These are phyloP conservation scores for Xylota sylvarum DNA, from an alignment of 2,888 invertebrate genomes.

Conservation along the genomic window DNA sequence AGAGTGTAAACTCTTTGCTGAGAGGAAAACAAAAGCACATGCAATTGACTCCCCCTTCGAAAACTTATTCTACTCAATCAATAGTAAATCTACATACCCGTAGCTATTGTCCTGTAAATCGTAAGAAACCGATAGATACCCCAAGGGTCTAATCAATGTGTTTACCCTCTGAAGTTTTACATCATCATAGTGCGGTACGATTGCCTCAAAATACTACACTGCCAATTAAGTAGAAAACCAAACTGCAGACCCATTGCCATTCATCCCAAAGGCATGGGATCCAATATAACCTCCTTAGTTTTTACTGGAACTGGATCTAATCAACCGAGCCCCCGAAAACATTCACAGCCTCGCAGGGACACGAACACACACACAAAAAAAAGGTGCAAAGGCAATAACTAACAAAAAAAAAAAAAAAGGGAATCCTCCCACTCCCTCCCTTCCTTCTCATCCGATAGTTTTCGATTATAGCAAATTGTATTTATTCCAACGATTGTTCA, in stretches of 20 bases:
- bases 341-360: conserved; percentile 56
- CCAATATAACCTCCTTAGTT: conserved; percentile 54
- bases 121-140: conserved; percentile 31
- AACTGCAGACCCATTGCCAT: conserved; percentile 43
- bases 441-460: conserved; percentile 47
- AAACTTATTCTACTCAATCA: neutral
- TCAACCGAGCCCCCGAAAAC: conserved; percentile 73
- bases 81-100: neutral
- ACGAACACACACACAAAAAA: conserved; percentile 11
- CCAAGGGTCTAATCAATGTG: conserved; percentile 52
- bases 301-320: conserved; percentile 69
- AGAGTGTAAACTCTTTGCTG: neutral
- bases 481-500: conserved; percentile 76
- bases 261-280: conserved; percentile 17
- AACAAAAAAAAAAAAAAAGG: conserved; percentile 44
- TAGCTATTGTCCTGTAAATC: conserved; percentile 1
- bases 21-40: neutral
- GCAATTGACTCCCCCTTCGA: neutral
- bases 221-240: conserved; percentile 51
- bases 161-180: conserved; percentile 40
- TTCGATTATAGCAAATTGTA: conserved; percentile 77
- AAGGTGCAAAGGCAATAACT: conserved; percentile 71
- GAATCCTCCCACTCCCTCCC: neutral
- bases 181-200: conserved; percentile 15
- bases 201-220: conserved; percentile 39